Conservation (phyloP, 2,888 invertebrate genomes). For the Apeira syringaria region DNA sequence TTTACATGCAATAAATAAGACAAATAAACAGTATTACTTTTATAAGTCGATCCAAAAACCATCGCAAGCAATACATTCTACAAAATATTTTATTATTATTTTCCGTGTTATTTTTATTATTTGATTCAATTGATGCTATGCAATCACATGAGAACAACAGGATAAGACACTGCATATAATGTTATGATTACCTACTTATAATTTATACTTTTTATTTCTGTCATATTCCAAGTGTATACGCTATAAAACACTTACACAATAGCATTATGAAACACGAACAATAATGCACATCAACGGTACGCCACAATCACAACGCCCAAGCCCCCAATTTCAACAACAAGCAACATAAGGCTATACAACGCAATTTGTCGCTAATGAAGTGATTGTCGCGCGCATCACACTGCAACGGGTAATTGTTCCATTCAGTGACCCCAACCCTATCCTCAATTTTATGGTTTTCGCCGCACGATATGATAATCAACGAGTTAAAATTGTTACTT, state of each 20-base stretch:
- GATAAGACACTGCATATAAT: too few relatives aligned
- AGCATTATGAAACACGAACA: slow-evolving; percentile 5
- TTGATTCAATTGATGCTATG: too few relatives aligned
- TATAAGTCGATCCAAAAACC: too few relatives aligned
- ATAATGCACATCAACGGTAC: slow-evolving; percentile 3
- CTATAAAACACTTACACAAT: not conserved
- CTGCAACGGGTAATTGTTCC: slow-evolving; percentile 56
- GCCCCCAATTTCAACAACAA: slow-evolving; percentile 12
- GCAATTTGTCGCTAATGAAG: slow-evolving; percentile 55
- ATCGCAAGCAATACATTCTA: too few relatives aligned
- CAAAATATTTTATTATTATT: too few relatives aligned
- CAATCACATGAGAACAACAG: too few relatives aligned
- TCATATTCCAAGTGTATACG: too few relatives aligned
- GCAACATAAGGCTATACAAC: slow-evolving; percentile 21
- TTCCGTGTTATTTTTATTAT: too few relatives aligned
- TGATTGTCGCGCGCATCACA: slow-evolving; percentile 52
- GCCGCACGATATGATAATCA: slow-evolving; percentile 52
- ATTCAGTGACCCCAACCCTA: slow-evolving; percentile 59
- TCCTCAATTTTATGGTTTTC: slow-evolving; percentile 58
- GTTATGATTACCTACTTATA: too few relatives aligned
- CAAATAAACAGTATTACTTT: too few relatives aligned
- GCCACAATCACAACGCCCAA: not conserved
- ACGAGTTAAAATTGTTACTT: slow-evolving; percentile 60
- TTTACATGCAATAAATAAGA: too few relatives aligned
- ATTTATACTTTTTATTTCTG: too few relatives aligned